Base-by-base conservation (phyloP, 2,113 vertebrate genomes). In the Psophia crepitans region DNA sequence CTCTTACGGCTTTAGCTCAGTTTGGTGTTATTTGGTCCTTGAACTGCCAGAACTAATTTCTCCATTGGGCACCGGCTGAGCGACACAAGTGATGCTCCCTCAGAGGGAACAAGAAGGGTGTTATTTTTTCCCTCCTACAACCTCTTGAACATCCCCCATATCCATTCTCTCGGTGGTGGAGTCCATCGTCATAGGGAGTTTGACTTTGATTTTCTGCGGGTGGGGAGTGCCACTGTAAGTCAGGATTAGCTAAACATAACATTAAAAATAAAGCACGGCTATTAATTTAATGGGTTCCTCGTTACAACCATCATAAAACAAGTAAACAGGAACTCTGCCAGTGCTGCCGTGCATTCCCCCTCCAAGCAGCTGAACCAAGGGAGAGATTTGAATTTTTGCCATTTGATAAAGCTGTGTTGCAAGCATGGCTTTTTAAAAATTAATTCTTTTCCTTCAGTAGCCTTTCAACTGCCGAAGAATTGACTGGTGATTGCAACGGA, bases 251-350 rank as follows among this genome's bases (percentile, higher is more conserved):
- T 95, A 97, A 97, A 97, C 97, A 95, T 94, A 95, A 66, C 96
- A 94, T 97, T 98, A 97, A 98, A 97, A 96, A 96, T 97, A 97
- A 96, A 97, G 93, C 87, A 96, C 9, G 16, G 95, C 97, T 97
- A 97, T 98, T 97, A 97, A 98, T 98, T 97, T 98, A 97, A 97
- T 97, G 96, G 93, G 83, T 44, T 97, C 80, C 95, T 97, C 61
- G 9, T 97, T 97, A 97, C 91, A 96, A 86, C 96, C 94, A n/a
- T 83, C 95, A 86, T 97, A 97, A 97, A 98, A 85, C 92, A 97
- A 98, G 97, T 97, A 97, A 97, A 96, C 95, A 98, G 95, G 94
- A 96, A n/a, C 84, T 94, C 84, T 96, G 95, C 96, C 96, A 97
- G 93, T 73, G 87, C 91, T 93, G 85, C 87, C 32, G 22, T 66